Percentiles rank a stretch among this genome's conserved stretches.
phyloP scores from a whole-genome alignment of 2,888 invertebrate genomes.

The Drosophila rellima region DNA sequence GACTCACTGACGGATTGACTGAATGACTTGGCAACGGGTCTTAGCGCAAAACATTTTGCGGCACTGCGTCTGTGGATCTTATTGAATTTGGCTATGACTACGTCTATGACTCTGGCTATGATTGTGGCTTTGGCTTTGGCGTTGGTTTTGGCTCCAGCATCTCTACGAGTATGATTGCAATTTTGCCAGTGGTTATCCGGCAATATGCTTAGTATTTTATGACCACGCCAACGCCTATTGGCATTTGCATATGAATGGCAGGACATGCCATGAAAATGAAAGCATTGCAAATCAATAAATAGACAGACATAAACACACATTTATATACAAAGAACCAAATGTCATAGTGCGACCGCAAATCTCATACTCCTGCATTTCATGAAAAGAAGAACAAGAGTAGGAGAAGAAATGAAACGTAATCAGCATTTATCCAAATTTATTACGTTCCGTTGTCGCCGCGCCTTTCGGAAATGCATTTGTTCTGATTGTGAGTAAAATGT shows the following conservation, averaged over 20 bases:
- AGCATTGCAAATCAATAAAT: slow-evolving; percentile 64
- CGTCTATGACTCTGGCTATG: background rate
- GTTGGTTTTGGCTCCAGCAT: slow-evolving; percentile 7
- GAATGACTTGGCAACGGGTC: slow-evolving; percentile 40
- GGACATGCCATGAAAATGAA: slow-evolving; percentile 55
- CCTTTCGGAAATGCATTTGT: slow-evolving; percentile 38
- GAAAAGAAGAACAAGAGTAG: background rate
- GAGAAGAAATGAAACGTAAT: slow-evolving; percentile 36
- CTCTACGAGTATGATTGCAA: slow-evolving; percentile 42
- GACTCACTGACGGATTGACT: slow-evolving; percentile 18
- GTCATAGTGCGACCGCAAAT: slow-evolving; percentile 37
- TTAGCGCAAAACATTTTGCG: slow-evolving; percentile 26
- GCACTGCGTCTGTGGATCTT: slow-evolving; percentile 52
- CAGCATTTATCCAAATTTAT: slow-evolving; percentile 56
- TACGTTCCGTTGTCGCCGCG: slow-evolving; percentile 19
- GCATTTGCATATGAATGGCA: slow-evolving; percentile 67
- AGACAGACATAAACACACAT: slow-evolving; percentile 1
- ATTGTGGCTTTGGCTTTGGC: slow-evolving; percentile 5
- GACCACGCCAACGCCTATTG: slow-evolving; percentile 37
- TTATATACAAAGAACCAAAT: slow-evolving; percentile 37
- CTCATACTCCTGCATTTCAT: slow-evolving; percentile 26
- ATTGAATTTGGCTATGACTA: slow-evolving; percentile 38
- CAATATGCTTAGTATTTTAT: slow-evolving; percentile 67
- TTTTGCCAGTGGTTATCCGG: slow-evolving; percentile 43
- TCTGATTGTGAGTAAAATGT: slow-evolving; percentile 20